These are phyloP conservation scores for Acanthurus leucopareius DNA, from an alignment of 2,797 vertebrate species.

Conservation along the genomic window DNA sequence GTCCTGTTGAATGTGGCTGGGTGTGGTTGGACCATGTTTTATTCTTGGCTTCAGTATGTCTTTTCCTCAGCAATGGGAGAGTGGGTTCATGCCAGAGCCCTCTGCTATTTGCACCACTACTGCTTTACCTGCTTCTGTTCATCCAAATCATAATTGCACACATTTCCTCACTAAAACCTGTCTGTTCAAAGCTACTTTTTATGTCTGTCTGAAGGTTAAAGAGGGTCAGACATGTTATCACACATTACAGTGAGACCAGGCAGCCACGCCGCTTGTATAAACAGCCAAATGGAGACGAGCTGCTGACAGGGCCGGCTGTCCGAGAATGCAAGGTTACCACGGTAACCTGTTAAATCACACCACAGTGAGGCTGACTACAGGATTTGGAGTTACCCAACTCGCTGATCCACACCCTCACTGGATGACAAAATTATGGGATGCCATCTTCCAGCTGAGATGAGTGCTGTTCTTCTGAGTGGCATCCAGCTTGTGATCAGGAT, in stretches of 20 bases:
- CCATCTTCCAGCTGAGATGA: slow-evolving; percentile 30
- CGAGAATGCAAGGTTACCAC: slow-evolving; percentile 40
- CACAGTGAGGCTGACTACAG: slow-evolving; percentile 43
- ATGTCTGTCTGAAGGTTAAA: neutral
- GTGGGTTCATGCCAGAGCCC: slow-evolving; percentile 40
- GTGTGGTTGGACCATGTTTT: slow-evolving; percentile 55
- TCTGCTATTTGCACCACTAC: neutral
- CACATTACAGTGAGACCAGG: neutral
- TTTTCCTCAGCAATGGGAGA: slow-evolving; percentile 34
- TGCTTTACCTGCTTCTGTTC: slow-evolving; percentile 11
- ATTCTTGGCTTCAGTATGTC: slow-evolving; percentile 42
- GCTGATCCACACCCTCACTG: slow-evolving; percentile 58
- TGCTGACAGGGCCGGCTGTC: slow-evolving; percentile 44
- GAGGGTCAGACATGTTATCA: neutral
- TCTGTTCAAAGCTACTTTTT: neutral
- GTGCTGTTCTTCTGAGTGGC: slow-evolving; percentile 62
- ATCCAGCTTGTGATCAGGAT: slow-evolving; percentile 60
- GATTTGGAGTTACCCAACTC: slow-evolving; percentile 40
- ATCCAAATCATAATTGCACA: neutral
- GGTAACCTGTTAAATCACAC: slow-evolving; percentile 49
- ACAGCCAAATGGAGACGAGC: slow-evolving; percentile 41
- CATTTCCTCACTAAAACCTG: neutral
- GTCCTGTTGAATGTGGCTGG: slow-evolving; percentile 48
- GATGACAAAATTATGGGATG: slow-evolving; percentile 65
- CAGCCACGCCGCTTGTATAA: slow-evolving; percentile 15